Conservation (phyloP, 2,113 vertebrate genomes). For the Nyctereutes procyonoides region DNA sequence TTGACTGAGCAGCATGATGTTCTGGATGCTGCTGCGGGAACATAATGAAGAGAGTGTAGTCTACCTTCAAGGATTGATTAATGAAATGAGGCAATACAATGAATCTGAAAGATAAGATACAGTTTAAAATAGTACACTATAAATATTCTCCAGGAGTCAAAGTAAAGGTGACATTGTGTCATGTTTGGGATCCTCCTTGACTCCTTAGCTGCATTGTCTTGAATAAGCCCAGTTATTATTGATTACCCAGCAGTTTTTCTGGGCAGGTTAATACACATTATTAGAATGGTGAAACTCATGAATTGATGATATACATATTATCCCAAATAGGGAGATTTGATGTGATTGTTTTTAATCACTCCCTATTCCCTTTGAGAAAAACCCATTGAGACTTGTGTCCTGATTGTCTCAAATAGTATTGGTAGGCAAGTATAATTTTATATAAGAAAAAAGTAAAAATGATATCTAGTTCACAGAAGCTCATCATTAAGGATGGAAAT, state of each 20-base stretch:
- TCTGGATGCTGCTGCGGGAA: not conserved
- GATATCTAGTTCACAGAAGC: not conserved
- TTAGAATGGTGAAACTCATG: not conserved
- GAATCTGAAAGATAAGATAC: not conserved
- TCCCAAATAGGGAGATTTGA: not conserved
- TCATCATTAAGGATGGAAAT: not conserved
- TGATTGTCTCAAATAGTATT: not conserved
- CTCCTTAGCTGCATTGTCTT: not conserved
- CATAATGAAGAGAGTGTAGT: not conserved
- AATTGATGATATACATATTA: not conserved
- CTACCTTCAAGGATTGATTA: not conserved
- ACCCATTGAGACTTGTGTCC: not conserved
- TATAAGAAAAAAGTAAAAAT: not conserved
- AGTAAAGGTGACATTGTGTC: not conserved
- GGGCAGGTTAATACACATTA: not conserved
- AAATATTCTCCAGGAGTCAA: not conserved
- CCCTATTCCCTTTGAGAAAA: not conserved
- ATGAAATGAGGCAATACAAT: not conserved
- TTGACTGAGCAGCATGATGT: not conserved
- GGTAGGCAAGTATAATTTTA: not conserved
- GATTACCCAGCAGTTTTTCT: not conserved
- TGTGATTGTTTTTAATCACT: not conserved
- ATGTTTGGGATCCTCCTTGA: not conserved
- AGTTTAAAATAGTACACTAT: not conserved
- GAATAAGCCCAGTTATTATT: not conserved